Evolutionary conservation across 1,140 invertebrate species (phyloP), one percentile per base, ranked within the genome.

Genomic region (Macrosteles quadrilineatus): DNA sequence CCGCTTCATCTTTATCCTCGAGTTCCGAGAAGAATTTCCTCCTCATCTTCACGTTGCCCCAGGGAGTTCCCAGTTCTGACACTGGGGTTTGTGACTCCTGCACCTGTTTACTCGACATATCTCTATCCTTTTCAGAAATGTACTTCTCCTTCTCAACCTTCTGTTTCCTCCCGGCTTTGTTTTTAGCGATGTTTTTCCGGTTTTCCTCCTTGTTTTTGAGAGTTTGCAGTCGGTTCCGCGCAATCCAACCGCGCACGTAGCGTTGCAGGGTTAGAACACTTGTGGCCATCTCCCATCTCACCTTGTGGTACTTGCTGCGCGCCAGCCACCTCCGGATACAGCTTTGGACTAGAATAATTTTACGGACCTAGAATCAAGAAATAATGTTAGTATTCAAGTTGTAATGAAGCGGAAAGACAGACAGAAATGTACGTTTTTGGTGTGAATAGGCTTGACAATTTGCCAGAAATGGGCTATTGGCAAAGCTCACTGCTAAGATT

Each of bases 291-390:
- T 86, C 84, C 78, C 83, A 86, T 68, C 86, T 85, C 45, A 87
- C 79, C 31, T 83, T 81, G 67, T 84, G 80, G 78, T 84, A 88
- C 36, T 57, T 73, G 4, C 67, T 65, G 47, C 47, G 84, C 0
- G 90, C 90, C 4, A 93, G 75, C 88, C 90, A 93, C 67, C 89
- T 83, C 25, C 93, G 82, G 0, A 89, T 83, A 71, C 85, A 88
- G 0, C 90, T 83, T 80, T 94, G 92, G 0, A 91, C 86, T 69
- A 88, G 78, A 0, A 92, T 82, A 25, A 94, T 87, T 75, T 88
- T 90, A 57, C 85, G 83, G 70, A 90, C 80, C 83, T 90, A n/a
- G n/a, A n/a, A n/a, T n/a, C n/a, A n/a, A n/a, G n/a, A n/a, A n/a
- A n/a, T n/a, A n/a, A n/a, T n/a, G n/a, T n/a, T n/a, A n/a, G n/a